Evolutionary conservation across 2,888 invertebrate genomes (phyloP), one percentile per base, ranked within the genome.

Genomic region (Spisula solida): DNA sequence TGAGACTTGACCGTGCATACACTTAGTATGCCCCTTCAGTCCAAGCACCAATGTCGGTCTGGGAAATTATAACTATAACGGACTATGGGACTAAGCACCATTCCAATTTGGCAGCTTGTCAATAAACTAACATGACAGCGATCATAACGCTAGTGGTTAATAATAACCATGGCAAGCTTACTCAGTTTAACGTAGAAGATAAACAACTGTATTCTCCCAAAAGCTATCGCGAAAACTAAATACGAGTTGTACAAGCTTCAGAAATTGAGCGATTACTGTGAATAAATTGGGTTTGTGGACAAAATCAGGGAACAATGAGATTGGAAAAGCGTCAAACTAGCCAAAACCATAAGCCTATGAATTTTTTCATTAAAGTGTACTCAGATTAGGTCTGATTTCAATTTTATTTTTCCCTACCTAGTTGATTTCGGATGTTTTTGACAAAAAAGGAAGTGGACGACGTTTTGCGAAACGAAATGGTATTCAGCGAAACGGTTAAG

Each of bases 401-500:
- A 29, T 66, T 14, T 51, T 48, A 48, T 48, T 70, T 81, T 34
- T 47, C 12, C 18, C 6, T 25, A 87, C 87, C 87, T 87, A 31
- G 20, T n/a, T 48, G 0, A 18, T 79, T 78, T 81, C 75, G 87
- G 87, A 78, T 81, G 87, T 82, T 87, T 83, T 85, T n/a, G 51
- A 55, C 41, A n/a, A 81, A 87, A 91, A 88, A 87, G 91, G 85
- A 88, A 88, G 89, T 90, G 20, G 47, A 78, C 48, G 78, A 34
- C 81, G 84, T 51, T 78, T 82, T 14, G 12, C 47, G 60, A 51
- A 31, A 29, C 1, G 18, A 66, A 18, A 41, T 81, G 70, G 34
- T 31, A 25, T 75, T n/a, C 85, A 41, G 84, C 95, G 95, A 92
- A 86, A 75, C 75, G 75, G 75, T 18, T 14, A 34, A 75, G 2